Conservation (phyloP, 2,888 invertebrate species). For the Dioctria rufipes region DNA sequence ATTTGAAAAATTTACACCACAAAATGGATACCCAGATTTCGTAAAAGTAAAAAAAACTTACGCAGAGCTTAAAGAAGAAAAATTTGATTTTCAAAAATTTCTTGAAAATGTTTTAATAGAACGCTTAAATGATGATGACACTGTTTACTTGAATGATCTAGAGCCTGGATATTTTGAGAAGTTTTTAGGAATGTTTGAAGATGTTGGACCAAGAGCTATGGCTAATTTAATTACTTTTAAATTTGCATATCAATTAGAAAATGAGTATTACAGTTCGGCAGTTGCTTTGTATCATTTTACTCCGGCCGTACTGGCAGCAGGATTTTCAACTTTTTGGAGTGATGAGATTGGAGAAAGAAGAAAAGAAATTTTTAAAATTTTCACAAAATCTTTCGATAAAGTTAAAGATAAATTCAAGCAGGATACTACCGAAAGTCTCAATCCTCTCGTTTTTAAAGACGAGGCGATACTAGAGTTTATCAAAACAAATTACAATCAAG, state of each 20-base stretch:
- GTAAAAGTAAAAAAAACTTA: neutral
- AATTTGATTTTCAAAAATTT: constrained; percentile 12
- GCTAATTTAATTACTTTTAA: constrained; percentile 20
- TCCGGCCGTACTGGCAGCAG: constrained; percentile 17
- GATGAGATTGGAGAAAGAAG: neutral
- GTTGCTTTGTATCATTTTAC: neutral
- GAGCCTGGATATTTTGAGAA: constrained; percentile 32
- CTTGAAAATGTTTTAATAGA: neutral
- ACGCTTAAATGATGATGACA: constrained; percentile 1
- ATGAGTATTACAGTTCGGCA: too few relatives aligned
- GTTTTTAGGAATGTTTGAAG: constrained; percentile 28
- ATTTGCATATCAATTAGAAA: too few relatives aligned
- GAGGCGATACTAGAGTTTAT: neutral
- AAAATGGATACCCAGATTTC: neutral
- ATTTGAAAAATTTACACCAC: constrained; percentile 1
- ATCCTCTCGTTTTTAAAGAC: neutral
- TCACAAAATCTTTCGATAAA: constrained; percentile 16
- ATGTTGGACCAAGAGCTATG: constrained; percentile 20
- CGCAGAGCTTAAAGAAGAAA: neutral
- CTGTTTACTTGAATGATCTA: constrained; percentile 18
- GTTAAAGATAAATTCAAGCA: neutral
- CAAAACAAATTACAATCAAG: neutral
- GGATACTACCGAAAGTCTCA: neutral
- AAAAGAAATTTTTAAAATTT: neutral
- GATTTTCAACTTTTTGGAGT: constrained; percentile 12